phyloP scores from a whole-genome alignment of 2,888 invertebrate genomes.

The Amiota minor region DNA sequence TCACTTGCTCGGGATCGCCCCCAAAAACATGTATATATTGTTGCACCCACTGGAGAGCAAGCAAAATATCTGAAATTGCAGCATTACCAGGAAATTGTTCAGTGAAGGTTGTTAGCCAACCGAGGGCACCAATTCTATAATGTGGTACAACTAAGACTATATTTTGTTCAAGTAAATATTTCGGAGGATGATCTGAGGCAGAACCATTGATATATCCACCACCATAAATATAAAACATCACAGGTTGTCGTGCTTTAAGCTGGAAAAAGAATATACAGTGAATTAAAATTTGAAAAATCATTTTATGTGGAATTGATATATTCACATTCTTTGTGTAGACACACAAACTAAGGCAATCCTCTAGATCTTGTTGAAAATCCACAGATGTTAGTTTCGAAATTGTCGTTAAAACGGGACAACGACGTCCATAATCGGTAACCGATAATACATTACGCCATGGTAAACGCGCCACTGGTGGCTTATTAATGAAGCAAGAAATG shows the following conservation, averaged over 20 bases:
- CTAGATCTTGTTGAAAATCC: constrained; percentile 59
- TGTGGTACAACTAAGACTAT: constrained; percentile 75
- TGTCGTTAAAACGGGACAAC: constrained; percentile 67
- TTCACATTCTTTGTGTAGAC: constrained; percentile 72
- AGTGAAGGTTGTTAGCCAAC: constrained; percentile 75
- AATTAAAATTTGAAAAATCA: too few species aligned
- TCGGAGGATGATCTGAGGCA: constrained; percentile 69
- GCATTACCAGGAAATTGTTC: constrained; percentile 76
- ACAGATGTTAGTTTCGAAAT: constrained; percentile 45
- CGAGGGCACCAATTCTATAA: constrained; percentile 75
- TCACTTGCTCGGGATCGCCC: constrained; percentile 74
- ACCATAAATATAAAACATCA: constrained; percentile 74
- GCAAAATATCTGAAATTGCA: constrained; percentile 74
- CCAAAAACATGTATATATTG: constrained; percentile 74
- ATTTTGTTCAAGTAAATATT: constrained; percentile 74
- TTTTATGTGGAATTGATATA: neutral
- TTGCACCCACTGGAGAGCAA: constrained; percentile 76
- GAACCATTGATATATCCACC: constrained; percentile 73
- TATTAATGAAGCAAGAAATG: neutral
- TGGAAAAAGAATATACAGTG: constrained; percentile 33
- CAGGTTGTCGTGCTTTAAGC: constrained; percentile 67
- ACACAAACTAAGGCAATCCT: constrained; percentile 71
- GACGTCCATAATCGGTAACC: constrained; percentile 63
- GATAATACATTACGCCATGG: constrained; percentile 66
- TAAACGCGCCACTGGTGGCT: constrained; percentile 61